Conservation (phyloP, 2,113 vertebrate genomes). For the Oplegnathus fasciatus region DNA sequence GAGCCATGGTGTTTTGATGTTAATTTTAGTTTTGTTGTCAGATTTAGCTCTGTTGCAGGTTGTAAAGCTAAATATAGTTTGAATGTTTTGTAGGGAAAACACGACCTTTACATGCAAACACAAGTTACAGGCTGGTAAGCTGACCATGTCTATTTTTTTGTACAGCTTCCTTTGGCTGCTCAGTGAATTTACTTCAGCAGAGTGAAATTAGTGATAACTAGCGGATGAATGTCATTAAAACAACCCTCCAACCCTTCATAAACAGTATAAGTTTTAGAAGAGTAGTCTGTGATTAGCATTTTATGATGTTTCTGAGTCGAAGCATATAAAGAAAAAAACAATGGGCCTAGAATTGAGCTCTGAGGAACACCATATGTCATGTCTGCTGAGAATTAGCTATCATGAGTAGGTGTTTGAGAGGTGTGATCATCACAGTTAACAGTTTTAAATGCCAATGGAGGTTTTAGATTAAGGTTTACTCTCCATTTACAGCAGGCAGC, state of each 20-base stretch:
- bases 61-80: constrained; percentile 44
- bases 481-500: too few relatives aligned
- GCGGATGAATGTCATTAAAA: too few relatives aligned
- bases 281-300: not conserved
- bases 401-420: too few relatives aligned
- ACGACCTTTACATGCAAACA: not conserved
- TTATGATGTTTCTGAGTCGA: not conserved
- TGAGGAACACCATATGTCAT: not conserved
- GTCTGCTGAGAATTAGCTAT: too few relatives aligned
- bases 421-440: too few relatives aligned
- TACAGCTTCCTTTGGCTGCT: not conserved
- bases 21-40: constrained; percentile 26
- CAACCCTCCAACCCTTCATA: too few relatives aligned
- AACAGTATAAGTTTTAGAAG: not conserved
- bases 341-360: not conserved
- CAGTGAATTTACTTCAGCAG: accelerated
- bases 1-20: not conserved
- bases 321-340: not conserved
- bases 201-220: not conserved
- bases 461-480: too few relatives aligned
- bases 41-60: not conserved
- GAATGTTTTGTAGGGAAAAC: constrained; percentile 17
- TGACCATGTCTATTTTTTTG: not conserved
- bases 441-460: too few relatives aligned
- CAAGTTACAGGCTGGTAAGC: not conserved